These are phyloP conservation scores for Cybosia mesomella DNA, from an alignment of 2,888 invertebrate species.

Conservation along the genomic window DNA sequence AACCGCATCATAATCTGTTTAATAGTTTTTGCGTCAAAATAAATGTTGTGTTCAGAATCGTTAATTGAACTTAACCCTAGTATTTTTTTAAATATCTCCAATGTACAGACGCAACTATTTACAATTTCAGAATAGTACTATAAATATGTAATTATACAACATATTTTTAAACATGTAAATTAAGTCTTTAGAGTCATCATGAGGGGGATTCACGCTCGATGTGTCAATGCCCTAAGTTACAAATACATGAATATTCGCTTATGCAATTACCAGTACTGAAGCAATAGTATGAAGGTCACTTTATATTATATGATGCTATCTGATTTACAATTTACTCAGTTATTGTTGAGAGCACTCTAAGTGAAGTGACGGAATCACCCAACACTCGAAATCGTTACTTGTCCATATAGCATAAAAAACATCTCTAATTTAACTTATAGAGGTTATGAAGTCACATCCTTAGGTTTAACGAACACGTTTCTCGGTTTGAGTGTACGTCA, in stretches of 20 bases:
- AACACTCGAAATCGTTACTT: conserved; percentile 22
- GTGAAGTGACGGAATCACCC: conserved; percentile 37
- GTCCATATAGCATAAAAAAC: conserved; percentile 12
- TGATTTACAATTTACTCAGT: conserved; percentile 40
- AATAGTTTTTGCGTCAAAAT: too few species aligned
- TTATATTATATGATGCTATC: conserved; percentile 31
- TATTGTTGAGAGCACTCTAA: conserved; percentile 31
- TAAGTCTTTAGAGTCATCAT: neutral
- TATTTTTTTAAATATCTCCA: too few species aligned
- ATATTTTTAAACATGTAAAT: neutral
- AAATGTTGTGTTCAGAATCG: too few species aligned
- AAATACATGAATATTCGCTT: conserved; percentile 3
- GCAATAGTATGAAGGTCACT: conserved; percentile 35
- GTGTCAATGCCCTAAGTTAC: conserved; percentile 4
- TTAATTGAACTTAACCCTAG: too few species aligned
- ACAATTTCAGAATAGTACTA: too few species aligned
- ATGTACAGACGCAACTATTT: too few species aligned
- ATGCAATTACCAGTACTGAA: conserved; percentile 19
- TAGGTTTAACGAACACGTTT: too few species aligned
- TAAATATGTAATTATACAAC: neutral
- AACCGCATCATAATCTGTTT: too few species aligned
- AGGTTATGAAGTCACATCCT: neutral
- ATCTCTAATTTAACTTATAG: neutral
- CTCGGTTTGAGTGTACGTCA: neutral
- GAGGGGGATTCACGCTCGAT: neutral